These are phyloP conservation scores for Syrrhaptes paradoxus DNA, from an alignment of 2,113 vertebrate genomes.

Conservation along the genomic window DNA sequence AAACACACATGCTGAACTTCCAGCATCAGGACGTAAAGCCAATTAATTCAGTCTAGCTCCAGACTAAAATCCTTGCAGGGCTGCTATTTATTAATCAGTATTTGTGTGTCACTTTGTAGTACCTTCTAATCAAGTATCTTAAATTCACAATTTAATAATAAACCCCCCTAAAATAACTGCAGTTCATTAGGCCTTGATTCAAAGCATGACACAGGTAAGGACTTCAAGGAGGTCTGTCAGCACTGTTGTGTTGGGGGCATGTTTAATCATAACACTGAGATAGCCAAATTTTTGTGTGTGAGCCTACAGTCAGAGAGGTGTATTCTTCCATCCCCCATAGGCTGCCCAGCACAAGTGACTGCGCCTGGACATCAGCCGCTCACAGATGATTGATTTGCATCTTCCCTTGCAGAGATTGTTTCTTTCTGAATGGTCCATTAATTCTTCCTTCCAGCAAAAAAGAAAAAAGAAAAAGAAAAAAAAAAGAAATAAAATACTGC, in stretches of 20 bases:
- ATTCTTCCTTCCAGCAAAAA: neutral
- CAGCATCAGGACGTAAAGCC: accelerated
- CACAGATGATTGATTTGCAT: neutral
- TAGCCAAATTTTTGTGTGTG: neutral
- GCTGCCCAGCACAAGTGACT: neutral
- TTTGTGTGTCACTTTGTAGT: neutral
- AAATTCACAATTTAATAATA: neutral
- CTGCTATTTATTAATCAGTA: neutral
- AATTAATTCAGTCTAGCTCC: neutral
- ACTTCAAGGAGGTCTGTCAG: neutral
- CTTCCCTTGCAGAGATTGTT: neutral
- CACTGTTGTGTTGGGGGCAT: neutral
- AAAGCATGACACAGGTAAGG: neutral
- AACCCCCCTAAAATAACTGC: neutral
- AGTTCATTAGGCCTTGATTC: neutral
- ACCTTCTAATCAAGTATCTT: neutral
- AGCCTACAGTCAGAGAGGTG: neutral
- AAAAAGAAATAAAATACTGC: neutral
- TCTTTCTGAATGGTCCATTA: conserved; percentile 11
- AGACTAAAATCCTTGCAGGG: neutral
- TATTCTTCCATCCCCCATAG: neutral
- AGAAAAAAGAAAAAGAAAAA: too few species aligned
- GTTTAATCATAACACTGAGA: neutral
- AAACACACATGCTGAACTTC: neutral
- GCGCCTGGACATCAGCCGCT: neutral